Conservation (phyloP, 2,888 invertebrate genomes). For the Drosophila eohydei region DNA sequence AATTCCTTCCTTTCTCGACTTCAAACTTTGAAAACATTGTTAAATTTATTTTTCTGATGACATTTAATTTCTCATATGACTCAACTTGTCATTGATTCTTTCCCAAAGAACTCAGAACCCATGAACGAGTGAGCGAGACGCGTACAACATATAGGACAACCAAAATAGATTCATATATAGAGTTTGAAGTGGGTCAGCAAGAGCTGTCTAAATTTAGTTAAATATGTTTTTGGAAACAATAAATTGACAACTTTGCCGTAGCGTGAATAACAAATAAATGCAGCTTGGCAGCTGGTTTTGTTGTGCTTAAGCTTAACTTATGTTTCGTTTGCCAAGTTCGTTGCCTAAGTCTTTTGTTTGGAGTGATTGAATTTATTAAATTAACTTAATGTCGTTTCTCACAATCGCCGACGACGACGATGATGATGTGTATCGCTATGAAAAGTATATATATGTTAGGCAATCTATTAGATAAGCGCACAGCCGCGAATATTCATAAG, state of each 20-base stretch:
- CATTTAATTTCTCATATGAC: background rate
- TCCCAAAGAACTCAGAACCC: background rate
- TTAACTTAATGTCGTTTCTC: constrained; percentile 40
- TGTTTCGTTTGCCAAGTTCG: constrained; percentile 56
- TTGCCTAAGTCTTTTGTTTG: constrained; percentile 79
- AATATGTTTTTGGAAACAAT: constrained; percentile 25
- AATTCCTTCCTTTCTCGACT: no score
- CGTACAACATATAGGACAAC: background rate
- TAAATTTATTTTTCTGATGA: background rate
- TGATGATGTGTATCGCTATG: constrained; percentile 25
- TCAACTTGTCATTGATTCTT: background rate
- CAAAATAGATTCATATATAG: constrained; percentile 3
- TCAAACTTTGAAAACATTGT: no score
- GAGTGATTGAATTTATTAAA: constrained; percentile 61
- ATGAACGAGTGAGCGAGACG: background rate
- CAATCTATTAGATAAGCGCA: constrained; percentile 44
- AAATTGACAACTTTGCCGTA: constrained; percentile 29
- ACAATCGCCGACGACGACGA: constrained; percentile 28
- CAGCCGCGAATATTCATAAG: constrained; percentile 17
- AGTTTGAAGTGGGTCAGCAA: constrained; percentile 31
- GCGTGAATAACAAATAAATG: constrained; percentile 13
- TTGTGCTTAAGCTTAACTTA: constrained; percentile 30
- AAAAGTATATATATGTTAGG: constrained; percentile 19
- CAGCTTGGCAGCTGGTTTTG: constrained; percentile 32
- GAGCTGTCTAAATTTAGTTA: constrained; percentile 26